Evolutionary conservation across 2,113 vertebrate genomes (phyloP).

Genomic region (Lipophrys pholis): DNA sequence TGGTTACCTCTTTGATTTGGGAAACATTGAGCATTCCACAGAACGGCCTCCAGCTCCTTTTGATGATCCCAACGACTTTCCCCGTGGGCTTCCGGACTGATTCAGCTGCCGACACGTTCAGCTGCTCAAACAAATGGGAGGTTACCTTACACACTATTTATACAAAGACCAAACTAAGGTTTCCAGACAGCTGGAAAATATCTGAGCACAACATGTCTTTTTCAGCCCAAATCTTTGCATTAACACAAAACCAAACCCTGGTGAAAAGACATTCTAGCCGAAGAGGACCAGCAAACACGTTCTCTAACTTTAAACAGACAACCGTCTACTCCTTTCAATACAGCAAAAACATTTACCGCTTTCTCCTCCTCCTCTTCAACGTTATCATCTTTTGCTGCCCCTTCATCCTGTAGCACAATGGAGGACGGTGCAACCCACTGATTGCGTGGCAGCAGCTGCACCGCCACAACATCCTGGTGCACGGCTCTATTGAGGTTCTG

Average conservation of each 20-base stretch:
- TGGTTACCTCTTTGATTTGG: conserved; percentile 92
- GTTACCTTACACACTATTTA: background rate
- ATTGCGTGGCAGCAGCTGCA: conserved; percentile 88
- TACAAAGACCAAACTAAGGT: too few species aligned
- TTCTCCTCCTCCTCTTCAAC: conserved; percentile 84
- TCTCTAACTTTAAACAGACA: background rate
- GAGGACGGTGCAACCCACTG: conserved; percentile 92
- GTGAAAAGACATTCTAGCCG: background rate
- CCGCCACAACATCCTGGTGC: conserved; percentile 94
- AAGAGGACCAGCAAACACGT: rapidly evolving
- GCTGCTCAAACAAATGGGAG: conserved; percentile 70
- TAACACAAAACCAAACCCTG: too few species aligned
- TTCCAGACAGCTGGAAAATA: too few species aligned
- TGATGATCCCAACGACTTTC: conserved; percentile 94
- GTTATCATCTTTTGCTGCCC: conserved; percentile 86
- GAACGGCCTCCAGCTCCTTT: conserved; percentile 94
- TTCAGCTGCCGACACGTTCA: conserved; percentile 77
- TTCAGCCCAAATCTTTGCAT: too few species aligned
- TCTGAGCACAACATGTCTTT: too few species aligned
- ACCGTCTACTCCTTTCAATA: background rate
- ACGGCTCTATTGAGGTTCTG: conserved; percentile 93
- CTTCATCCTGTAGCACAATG: conserved; percentile 93
- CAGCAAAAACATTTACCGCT: conserved; percentile 47
- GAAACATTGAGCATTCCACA: conserved; percentile 96
- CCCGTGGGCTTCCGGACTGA: conserved; percentile 89